Conservation (phyloP, 1,140 invertebrate species). For the Diuraphis noxia region DNA sequence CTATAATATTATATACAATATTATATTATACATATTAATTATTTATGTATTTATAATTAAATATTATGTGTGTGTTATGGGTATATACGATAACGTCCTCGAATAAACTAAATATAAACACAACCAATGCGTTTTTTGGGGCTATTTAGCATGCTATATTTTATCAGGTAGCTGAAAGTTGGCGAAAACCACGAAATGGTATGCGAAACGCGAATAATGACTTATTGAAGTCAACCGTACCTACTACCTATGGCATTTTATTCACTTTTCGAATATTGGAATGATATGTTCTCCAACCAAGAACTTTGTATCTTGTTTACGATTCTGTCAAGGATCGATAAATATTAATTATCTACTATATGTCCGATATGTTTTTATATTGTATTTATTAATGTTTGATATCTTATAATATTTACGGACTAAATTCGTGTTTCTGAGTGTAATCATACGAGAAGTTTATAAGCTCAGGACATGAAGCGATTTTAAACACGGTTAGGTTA, state of each 20-base stretch:
- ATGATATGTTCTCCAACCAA: too few relatives aligned
- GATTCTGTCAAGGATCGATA: background rate
- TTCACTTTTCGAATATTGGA: too few relatives aligned
- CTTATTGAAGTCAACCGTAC: too few relatives aligned
- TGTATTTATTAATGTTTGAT: background rate
- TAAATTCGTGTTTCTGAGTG: background rate
- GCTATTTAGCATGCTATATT: too few relatives aligned
- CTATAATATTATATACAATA: background rate
- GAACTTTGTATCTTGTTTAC: background rate
- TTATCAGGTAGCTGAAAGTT: too few relatives aligned
- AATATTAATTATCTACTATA: too few relatives aligned
- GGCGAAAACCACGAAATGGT: too few relatives aligned
- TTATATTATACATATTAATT: background rate
- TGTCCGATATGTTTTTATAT: background rate
- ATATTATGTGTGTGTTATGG: background rate
- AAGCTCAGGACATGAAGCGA: background rate
- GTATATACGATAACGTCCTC: constrained; percentile 12
- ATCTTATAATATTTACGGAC: background rate
- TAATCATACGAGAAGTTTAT: background rate
- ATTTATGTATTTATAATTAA: too few relatives aligned
- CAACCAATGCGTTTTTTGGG: background rate
- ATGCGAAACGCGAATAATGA: too few relatives aligned
- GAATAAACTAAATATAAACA: background rate
- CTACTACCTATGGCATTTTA: too few relatives aligned
- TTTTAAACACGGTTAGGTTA: background rate